These are phyloP conservation scores for Mirounga angustirostris DNA, from an alignment of 2,113 vertebrate species.

Conservation along the genomic window DNA sequence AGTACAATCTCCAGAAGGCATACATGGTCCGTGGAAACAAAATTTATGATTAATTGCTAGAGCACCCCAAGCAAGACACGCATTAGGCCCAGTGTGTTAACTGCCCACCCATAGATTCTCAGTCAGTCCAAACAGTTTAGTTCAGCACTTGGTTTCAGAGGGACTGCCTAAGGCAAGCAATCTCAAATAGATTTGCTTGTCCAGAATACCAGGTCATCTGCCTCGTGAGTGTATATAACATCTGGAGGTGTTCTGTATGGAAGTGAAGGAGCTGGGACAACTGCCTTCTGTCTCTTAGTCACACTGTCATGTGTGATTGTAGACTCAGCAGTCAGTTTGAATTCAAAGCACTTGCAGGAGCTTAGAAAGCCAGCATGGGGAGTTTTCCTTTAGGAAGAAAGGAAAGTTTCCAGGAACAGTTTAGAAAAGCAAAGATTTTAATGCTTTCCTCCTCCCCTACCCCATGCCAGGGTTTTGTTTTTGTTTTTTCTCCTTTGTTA, in stretches of 20 bases:
- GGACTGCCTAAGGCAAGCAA: background rate
- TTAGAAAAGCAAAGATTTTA: conserved; percentile 44
- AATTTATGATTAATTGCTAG: background rate
- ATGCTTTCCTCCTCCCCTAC: background rate
- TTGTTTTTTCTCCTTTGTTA: background rate
- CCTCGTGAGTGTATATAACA: background rate
- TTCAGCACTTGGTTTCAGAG: background rate
- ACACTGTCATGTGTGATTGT: background rate
- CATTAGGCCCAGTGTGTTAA: background rate
- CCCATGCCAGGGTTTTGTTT: background rate
- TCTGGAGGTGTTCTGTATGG: background rate
- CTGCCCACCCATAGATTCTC: background rate
- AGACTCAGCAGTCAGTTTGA: background rate
- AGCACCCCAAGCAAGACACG: background rate
- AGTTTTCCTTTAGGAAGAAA: background rate
- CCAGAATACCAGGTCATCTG: background rate
- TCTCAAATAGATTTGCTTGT: background rate
- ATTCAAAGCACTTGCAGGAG: background rate
- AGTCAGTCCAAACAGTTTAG: background rate
- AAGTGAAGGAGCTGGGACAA: background rate
- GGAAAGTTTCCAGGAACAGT: background rate
- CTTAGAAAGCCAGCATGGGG: background rate
- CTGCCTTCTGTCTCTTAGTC: background rate
- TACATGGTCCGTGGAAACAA: background rate
- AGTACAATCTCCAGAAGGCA: background rate